Evolutionary conservation across 1,140 invertebrate species (phyloP).

Genomic region (Copidosoma floridanum): DNA sequence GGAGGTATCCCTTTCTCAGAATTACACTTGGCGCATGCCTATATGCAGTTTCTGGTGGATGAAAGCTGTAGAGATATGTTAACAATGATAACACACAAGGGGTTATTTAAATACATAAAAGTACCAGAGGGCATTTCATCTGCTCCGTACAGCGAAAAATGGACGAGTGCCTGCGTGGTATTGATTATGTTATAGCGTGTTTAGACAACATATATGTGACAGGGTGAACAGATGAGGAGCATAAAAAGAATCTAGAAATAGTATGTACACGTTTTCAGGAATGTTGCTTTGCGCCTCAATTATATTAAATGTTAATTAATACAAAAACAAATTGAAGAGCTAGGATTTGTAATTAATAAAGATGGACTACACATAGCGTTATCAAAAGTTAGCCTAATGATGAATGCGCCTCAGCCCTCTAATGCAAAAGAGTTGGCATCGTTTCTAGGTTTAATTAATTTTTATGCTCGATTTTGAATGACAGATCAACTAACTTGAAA

Average conservation of each 20-base stretch:
- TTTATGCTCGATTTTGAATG: background rate
- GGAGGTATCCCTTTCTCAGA: background rate
- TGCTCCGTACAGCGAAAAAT: slow-evolving; percentile 29
- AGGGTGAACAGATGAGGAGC: background rate
- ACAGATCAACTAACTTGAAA: background rate
- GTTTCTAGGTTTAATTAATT: slow-evolving; percentile 4
- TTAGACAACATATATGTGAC: background rate
- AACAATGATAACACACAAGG: slow-evolving; percentile 31
- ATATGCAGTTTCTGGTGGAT: slow-evolving; percentile 25
- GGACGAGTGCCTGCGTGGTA: slow-evolving; percentile 21
- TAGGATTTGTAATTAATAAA: slow-evolving; percentile 37
- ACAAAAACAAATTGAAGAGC: slow-evolving; percentile 16
- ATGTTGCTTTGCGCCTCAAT: slow-evolving; percentile 20
- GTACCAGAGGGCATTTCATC: slow-evolving; percentile 29
- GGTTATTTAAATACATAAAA: slow-evolving; percentile 23
- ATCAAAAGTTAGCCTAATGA: background rate
- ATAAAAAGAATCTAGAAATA: background rate
- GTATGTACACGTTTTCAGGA: slow-evolving; percentile 24
- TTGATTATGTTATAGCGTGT: slow-evolving; percentile 1
- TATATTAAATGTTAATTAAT: slow-evolving; percentile 25
- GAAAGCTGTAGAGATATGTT: background rate
- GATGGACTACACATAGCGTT: slow-evolving; percentile 27
- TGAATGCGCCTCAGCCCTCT: background rate
- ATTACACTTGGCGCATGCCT: slow-evolving; percentile 17
- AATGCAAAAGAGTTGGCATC: background rate